phyloP scores from a whole-genome alignment of 2,888 invertebrate genomes.

The Thymelicus sylvestris region DNA sequence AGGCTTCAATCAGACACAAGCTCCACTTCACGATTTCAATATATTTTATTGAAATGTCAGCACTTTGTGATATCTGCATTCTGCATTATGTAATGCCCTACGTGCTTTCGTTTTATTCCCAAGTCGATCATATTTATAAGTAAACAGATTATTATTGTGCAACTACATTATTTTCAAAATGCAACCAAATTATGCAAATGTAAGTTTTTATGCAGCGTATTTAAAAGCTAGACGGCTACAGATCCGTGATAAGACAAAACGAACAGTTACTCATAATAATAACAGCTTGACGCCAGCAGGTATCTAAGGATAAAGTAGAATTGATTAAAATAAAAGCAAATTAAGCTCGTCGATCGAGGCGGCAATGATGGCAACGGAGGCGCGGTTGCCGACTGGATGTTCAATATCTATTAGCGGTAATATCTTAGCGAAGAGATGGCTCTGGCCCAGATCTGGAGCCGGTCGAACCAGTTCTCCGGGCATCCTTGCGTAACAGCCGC shows the following conservation, averaged over 20 bases:
- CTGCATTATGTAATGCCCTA: constrained; percentile 66
- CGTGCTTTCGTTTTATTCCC: constrained; percentile 29
- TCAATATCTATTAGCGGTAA: constrained; percentile 80
- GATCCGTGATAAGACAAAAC: not conserved
- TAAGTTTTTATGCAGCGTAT: too few species aligned
- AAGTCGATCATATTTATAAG: constrained; percentile 15
- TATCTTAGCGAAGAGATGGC: constrained; percentile 78
- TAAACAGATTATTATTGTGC: constrained; percentile 2
- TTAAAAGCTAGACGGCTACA: not conserved
- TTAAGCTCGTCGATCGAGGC: constrained; percentile 50
- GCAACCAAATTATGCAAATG: too few species aligned
- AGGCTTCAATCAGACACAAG: constrained; percentile 77
- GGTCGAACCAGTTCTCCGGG: constrained; percentile 77
- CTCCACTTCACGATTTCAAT: constrained; percentile 83
- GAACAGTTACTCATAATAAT: constrained; percentile 7
- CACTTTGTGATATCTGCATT: constrained; percentile 76
- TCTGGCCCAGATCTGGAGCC: constrained; percentile 80
- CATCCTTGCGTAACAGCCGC: constrained; percentile 77
- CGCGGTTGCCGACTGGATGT: constrained; percentile 58
- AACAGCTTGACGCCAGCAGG: not conserved
- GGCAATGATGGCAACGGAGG: constrained; percentile 42
- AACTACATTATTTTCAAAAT: not conserved
- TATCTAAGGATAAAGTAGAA: constrained; percentile 17
- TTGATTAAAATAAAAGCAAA: constrained; percentile 52
- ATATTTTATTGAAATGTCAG: constrained; percentile 83